Conservation (phyloP, 2,888 invertebrate genomes). For the Leucoma salicis region DNA sequence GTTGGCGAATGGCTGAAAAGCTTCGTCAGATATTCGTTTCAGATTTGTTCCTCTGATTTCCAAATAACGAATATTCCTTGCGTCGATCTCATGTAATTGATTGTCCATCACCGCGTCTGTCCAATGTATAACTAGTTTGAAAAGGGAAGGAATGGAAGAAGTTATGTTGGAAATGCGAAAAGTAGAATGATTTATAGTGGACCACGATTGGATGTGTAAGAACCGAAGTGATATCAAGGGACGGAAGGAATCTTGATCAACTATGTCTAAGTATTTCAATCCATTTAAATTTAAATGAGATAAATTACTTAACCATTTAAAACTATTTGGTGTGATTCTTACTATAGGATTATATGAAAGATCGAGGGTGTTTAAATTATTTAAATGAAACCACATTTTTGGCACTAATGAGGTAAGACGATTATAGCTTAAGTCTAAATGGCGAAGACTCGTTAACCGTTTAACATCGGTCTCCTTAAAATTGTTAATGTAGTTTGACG, state of each 20-base stretch:
- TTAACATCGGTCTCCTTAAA: conserved; percentile 87
- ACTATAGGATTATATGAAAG: conserved; percentile 91
- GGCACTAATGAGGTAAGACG: conserved; percentile 88
- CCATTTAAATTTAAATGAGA: conserved; percentile 89
- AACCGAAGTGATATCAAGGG: conserved; percentile 87
- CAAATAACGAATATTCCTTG: conserved; percentile 89
- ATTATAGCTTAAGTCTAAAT: conserved; percentile 89
- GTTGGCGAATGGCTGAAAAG: conserved; percentile 87
- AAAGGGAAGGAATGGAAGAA: conserved; percentile 86
- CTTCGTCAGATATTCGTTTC: conserved; percentile 88
- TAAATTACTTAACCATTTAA: conserved; percentile 86
- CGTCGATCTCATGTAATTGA: conserved; percentile 89
- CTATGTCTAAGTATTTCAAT: conserved; percentile 86
- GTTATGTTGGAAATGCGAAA: conserved; percentile 87
- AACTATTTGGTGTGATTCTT: conserved; percentile 87
- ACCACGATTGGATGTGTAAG: conserved; percentile 88
- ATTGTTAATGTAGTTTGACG: conserved; percentile 88
- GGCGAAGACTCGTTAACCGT: conserved; percentile 86
- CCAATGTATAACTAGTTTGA: conserved; percentile 89
- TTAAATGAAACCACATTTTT: conserved; percentile 87
- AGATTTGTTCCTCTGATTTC: conserved; percentile 90
- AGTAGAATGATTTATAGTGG: conserved; percentile 86
- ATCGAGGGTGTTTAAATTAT: conserved; percentile 88
- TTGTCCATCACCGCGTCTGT: conserved; percentile 87
- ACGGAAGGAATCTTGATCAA: conserved; percentile 88